Conservation (phyloP, 1,140 invertebrate species). For the Andricus grossulariae region DNA sequence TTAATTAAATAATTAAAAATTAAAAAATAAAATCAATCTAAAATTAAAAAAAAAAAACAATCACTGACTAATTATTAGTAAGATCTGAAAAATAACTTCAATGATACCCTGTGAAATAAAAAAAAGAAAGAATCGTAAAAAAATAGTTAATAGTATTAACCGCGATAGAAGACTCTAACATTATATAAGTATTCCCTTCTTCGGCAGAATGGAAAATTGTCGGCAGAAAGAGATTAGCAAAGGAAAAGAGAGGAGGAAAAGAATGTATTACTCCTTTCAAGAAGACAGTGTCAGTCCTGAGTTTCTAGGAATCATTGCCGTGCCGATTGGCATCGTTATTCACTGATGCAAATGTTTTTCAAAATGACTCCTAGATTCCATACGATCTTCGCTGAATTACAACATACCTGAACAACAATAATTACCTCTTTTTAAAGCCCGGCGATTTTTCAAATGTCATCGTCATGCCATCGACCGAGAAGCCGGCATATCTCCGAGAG, state of each 20-base stretch:
- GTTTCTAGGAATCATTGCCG: conserved; percentile 39
- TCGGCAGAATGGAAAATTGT: no score
- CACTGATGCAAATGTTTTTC: conserved; percentile 1
- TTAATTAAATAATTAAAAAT: no score
- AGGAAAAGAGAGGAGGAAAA: not conserved
- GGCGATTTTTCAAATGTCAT: conserved; percentile 35
- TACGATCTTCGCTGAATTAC: conserved; percentile 1
- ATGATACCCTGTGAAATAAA: no score
- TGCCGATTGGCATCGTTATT: conserved; percentile 26
- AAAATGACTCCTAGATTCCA: conserved; percentile 32
- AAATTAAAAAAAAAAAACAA: no score
- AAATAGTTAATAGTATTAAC: not conserved
- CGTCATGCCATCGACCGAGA: not conserved
- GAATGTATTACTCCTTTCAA: not conserved
- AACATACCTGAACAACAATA: conserved; percentile 35
- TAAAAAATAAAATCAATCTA: no score
- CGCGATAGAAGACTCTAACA: not conserved
- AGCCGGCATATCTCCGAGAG: not conserved
- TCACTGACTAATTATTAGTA: no score
- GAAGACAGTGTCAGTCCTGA: conserved; percentile 8
- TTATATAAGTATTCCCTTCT: no score
- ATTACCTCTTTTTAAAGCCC: conserved; percentile 19
- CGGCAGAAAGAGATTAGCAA: no score
- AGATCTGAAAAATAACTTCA: no score
- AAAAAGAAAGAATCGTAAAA: no score